A percentile compares a stretch with the other conserved stretches of the same genome.
Evolutionary conservation across 37 sponge, comb jelly and placozoan genomes (phyloP).

Genomic region (Bolinopsis microptera): DNA sequence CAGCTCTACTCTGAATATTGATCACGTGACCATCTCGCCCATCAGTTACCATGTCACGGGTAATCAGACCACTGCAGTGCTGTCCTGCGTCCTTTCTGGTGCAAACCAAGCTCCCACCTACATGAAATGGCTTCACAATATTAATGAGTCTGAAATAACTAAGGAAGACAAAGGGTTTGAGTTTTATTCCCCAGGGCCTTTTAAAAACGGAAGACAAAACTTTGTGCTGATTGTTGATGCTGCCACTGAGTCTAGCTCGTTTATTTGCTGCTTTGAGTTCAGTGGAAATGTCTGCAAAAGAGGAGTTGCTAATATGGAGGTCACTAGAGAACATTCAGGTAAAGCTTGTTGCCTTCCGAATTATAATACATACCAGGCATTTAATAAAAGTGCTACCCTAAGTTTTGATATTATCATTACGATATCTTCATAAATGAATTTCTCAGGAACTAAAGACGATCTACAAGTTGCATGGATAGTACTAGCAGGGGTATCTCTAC

Average conservation of each 20-base stretch:
- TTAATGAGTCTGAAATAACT: slow-evolving; percentile 12
- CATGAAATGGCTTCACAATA: background rate
- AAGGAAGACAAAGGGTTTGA: background rate
- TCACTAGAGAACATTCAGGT: no score
- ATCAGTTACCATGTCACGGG: background rate
- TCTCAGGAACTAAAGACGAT: no score
- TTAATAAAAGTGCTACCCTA: no score
- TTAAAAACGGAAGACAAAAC: background rate
- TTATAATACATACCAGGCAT: no score
- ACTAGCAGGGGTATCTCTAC: no score
- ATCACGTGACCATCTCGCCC: background rate
- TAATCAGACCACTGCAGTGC: background rate
- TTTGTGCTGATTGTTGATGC: background rate
- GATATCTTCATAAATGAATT: no score
- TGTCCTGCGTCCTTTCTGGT: background rate
- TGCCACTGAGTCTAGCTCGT: background rate
- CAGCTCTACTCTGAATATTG: background rate
- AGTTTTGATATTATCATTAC: no score
- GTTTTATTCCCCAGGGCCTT: background rate
- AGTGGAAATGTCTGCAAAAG: no score
- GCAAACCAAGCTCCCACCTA: background rate
- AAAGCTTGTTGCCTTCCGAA: no score
- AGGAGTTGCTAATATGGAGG: no score
- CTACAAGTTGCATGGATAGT: no score
- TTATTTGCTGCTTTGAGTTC: background rate